phyloP scores from a whole-genome alignment of 2,113 vertebrate genomes.

The Desmodus rotundus region DNA sequence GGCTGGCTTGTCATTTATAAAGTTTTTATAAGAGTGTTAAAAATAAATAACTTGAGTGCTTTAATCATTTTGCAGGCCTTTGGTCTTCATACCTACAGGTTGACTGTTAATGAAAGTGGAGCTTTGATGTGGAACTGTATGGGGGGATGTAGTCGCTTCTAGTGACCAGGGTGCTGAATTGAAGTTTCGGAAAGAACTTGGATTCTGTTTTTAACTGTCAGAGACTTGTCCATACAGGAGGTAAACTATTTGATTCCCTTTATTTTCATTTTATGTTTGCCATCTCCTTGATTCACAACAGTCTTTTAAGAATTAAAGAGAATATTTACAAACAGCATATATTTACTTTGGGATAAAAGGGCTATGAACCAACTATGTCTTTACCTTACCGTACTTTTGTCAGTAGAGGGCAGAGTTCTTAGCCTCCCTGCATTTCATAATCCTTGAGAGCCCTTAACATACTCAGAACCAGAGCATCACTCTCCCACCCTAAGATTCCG shows the following conservation, averaged over 20 bases:
- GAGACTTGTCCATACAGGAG: not conserved
- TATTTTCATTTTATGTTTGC: not conserved
- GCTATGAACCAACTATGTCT: not conserved
- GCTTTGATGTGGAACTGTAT: not conserved
- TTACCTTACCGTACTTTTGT: not conserved
- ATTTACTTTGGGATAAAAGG: not conserved
- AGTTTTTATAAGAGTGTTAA: not conserved
- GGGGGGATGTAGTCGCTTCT: not conserved
- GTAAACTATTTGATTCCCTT: not conserved
- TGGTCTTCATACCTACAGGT: not conserved
- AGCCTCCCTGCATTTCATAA: not conserved
- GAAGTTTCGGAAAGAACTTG: not conserved
- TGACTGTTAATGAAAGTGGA: not conserved
- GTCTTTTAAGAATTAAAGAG: not conserved
- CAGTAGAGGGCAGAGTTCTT: not conserved
- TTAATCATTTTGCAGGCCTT: not conserved
- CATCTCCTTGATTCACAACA: not conserved
- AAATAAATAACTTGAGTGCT: not conserved
- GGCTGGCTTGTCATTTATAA: not conserved
- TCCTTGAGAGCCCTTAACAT: not conserved
- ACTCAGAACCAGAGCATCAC: not conserved
- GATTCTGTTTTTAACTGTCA: not conserved
- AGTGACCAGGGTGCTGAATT: not conserved
- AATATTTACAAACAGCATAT: not conserved
- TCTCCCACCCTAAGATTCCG: not conserved